Percentiles rank a stretch among this genome's conserved stretches.
phyloP scores from a whole-genome alignment of 1,140 invertebrate genomes.

The Armadillidium nasatum region DNA sequence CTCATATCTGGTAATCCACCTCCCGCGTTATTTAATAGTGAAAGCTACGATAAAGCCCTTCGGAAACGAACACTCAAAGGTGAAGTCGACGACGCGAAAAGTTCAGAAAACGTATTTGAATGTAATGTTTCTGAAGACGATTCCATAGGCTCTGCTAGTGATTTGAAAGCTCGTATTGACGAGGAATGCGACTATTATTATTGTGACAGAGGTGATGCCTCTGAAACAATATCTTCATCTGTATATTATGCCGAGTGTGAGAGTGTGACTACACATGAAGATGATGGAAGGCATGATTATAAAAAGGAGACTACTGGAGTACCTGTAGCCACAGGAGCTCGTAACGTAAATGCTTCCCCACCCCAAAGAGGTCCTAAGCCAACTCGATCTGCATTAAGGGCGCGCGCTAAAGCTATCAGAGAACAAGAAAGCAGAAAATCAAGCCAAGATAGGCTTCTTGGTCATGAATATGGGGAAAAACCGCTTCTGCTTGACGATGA shows the following conservation, averaged over 20 bases:
- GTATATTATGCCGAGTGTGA: conserved; percentile 68
- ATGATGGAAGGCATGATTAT: conserved; percentile 52
- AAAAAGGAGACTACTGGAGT: too few species aligned
- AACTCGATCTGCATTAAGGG: conserved; percentile 44
- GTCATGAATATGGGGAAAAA: conserved; percentile 72
- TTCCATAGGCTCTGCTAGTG: conserved; percentile 64
- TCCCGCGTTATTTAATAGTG: neutral
- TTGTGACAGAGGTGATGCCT: conserved; percentile 56
- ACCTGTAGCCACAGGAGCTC: too few species aligned
- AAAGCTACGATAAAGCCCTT: neutral
- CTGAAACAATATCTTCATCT: conserved; percentile 64
- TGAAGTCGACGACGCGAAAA: neutral
- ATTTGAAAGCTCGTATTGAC: conserved; percentile 55
- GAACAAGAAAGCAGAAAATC: conserved; percentile 48
- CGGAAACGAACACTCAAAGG: neutral
- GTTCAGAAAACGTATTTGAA: conserved; percentile 48
- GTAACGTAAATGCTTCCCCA: too few species aligned
- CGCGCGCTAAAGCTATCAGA: conserved; percentile 45
- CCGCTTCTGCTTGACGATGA: conserved; percentile 74
- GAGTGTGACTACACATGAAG: conserved; percentile 61
- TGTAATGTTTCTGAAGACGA: conserved; percentile 57
- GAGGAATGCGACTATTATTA: conserved; percentile 54
- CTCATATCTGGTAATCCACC: neutral
- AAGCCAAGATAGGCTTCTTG: conserved; percentile 57
- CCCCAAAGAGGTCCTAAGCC: conserved; percentile 32